Conservation (phyloP, 2,113 vertebrate species). For the Dasyornis broadbenti region DNA sequence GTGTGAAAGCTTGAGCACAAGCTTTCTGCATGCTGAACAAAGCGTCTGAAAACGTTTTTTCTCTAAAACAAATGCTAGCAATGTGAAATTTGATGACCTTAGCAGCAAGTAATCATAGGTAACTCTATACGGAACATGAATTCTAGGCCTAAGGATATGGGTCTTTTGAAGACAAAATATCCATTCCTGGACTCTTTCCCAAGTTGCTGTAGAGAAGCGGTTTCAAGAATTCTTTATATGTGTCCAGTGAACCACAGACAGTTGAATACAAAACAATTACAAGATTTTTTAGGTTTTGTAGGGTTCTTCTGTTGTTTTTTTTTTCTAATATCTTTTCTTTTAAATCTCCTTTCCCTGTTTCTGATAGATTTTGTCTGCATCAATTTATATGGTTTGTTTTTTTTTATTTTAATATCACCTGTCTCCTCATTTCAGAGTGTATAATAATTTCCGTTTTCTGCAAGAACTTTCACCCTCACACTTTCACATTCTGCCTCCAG, state of each 20-base stretch:
- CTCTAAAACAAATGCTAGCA: background rate
- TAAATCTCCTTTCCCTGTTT: background rate
- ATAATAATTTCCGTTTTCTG: background rate
- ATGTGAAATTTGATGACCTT: background rate
- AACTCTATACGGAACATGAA: background rate
- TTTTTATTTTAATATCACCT: too few relatives aligned
- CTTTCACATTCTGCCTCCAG: background rate
- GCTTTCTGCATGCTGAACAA: background rate
- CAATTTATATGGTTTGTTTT: background rate
- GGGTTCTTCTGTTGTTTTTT: fast-evolving
- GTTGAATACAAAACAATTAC: background rate
- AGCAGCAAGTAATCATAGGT: background rate
- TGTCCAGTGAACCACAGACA: background rate
- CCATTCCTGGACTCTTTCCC: background rate
- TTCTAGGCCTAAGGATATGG: background rate
- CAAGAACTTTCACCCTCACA: background rate
- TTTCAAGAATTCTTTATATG: background rate
- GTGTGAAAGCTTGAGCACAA: background rate
- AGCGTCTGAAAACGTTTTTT: background rate
- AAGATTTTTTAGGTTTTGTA: background rate
- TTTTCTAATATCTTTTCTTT: background rate
- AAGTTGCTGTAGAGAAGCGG: background rate
- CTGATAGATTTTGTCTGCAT: background rate
- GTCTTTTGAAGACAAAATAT: background rate
- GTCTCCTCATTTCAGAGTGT: background rate